A percentile compares a stretch with the other conserved stretches of the same genome.
phyloP scores from a whole-genome alignment of 2,888 invertebrate genomes.

The Cantharis rufa region DNA sequence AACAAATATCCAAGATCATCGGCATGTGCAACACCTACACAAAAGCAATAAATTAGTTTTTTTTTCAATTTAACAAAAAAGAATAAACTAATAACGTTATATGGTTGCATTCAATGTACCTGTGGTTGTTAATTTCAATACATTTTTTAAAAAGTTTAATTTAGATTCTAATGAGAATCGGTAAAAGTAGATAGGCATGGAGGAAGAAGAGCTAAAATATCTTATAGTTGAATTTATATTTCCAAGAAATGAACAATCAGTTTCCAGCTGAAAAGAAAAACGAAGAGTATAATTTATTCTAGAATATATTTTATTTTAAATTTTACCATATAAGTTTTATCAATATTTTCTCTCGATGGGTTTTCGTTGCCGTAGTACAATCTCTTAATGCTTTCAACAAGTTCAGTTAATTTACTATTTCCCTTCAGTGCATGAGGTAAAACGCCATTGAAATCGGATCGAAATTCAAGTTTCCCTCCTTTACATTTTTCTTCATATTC shows the following conservation, averaged over 20 bases:
- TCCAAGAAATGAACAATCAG: not conserved
- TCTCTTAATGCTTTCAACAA: constrained; percentile 53
- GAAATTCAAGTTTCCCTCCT: not conserved
- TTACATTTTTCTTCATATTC: not conserved
- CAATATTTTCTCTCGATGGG: constrained; percentile 49
- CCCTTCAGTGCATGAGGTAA: not conserved
- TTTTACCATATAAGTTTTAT: constrained; percentile 46
- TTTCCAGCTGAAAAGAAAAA: not conserved
- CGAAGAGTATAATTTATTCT: not conserved
- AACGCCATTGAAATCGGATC: not conserved
- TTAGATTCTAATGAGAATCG: not conserved
- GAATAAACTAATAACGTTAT: no score
- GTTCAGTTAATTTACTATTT: constrained; percentile 35
- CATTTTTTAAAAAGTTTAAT: not conserved
- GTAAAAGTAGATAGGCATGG: constrained; percentile 1
- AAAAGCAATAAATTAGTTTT: not conserved
- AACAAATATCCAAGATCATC: constrained; percentile 46
- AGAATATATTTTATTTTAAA: no score
- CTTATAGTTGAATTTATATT: not conserved
- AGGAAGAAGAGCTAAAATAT: not conserved
- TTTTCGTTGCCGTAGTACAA: constrained; percentile 56
- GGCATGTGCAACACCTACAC: constrained; percentile 41
- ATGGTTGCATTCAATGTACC: not conserved
- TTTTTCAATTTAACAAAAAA: no score
- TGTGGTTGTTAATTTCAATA: not conserved